A percentile compares a stretch with the other conserved stretches of the same genome.
Conservation (phyloP, 1,140 invertebrate genomes). For the Steinernema khuongi region DNA sequence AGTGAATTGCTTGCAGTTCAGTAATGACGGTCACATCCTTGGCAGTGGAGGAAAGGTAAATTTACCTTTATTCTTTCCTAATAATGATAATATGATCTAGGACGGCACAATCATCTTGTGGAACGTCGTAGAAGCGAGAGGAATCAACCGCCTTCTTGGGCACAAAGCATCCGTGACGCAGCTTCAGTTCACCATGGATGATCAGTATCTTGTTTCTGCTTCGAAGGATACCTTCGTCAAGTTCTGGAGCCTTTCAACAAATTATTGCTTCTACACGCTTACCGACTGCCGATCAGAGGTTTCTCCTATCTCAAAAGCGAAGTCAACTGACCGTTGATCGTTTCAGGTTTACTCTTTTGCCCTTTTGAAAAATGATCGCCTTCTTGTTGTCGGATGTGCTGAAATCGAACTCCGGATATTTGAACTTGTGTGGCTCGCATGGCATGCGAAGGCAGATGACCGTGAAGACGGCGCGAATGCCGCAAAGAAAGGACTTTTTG, state of each 20-base stretch:
- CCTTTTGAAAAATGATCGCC: slow-evolving; percentile 62
- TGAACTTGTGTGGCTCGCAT: slow-evolving; percentile 63
- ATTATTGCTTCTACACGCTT: slow-evolving; percentile 91
- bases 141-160: slow-evolving; percentile 78
- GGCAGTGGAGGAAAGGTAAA: slow-evolving; percentile 78
- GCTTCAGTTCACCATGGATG: slow-evolving; percentile 71
- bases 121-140: slow-evolving; percentile 84
- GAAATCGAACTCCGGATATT: slow-evolving; percentile 80
- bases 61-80: slow-evolving; percentile 17
- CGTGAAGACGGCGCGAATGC: slow-evolving; percentile 23
- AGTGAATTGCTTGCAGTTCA: slow-evolving; percentile 76
- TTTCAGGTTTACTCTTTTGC: slow-evolving; percentile 75
- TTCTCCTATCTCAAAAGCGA: slow-evolving; percentile 18
- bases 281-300: slow-evolving; percentile 64
- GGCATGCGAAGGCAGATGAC: slow-evolving; percentile 40
- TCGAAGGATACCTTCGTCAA: slow-evolving; percentile 92
- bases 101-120: slow-evolving; percentile 73
- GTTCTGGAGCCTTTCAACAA: slow-evolving; percentile 90
- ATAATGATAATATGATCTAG: slow-evolving; percentile 25
- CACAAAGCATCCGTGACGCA: slow-evolving; percentile 88
- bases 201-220: slow-evolving; percentile 72
- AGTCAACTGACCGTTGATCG: slow-evolving; percentile 19
- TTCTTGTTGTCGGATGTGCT: slow-evolving; percentile 77
- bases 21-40: slow-evolving; percentile 72
- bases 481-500: neutral